Evolutionary conservation across 2,113 vertebrate genomes (phyloP).

Genomic region (Manacus vitellinus): DNA sequence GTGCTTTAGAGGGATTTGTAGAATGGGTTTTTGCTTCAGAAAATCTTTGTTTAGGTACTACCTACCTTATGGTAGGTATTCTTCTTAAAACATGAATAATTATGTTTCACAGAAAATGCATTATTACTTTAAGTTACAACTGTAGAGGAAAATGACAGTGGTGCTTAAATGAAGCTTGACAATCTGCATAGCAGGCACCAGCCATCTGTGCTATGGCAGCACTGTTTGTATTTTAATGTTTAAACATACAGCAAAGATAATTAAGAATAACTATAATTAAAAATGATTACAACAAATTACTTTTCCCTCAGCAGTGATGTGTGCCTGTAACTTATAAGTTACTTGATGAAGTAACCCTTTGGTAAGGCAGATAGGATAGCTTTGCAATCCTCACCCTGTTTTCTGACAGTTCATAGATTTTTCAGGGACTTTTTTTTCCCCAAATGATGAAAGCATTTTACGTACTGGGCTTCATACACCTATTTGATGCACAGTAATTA

Average conservation of each 20-base stretch:
- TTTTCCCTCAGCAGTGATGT: conserved; percentile 76
- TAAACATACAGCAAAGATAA: conserved; percentile 83
- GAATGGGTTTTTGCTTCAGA: neutral
- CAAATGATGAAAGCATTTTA: conserved; percentile 34
- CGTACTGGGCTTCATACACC: neutral
- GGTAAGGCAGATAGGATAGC: conserved; percentile 37
- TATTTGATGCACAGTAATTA: conserved; percentile 37
- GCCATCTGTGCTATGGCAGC: conserved; percentile 78
- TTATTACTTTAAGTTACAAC: conserved; percentile 67
- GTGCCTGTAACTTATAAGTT: conserved; percentile 75
- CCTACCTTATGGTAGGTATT: neutral
- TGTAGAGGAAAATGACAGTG: conserved; percentile 61
- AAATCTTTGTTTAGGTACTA: neutral
- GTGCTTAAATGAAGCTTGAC: conserved; percentile 70
- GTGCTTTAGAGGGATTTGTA: neutral
- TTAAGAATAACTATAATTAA: conserved; percentile 87
- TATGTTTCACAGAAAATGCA: conserved; percentile 7
- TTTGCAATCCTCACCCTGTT: conserved; percentile 21
- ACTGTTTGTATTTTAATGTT: conserved; percentile 83
- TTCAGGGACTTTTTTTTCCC: neutral
- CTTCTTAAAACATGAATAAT: conserved; percentile 34
- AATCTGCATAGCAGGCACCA: conserved; percentile 71
- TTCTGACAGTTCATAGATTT: conserved; percentile 59
- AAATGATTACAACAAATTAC: conserved; percentile 85
- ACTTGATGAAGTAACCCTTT: conserved; percentile 69